Evolutionary conservation across 2,888 invertebrate species (phyloP).

Genomic region (Nebria salina): DNA sequence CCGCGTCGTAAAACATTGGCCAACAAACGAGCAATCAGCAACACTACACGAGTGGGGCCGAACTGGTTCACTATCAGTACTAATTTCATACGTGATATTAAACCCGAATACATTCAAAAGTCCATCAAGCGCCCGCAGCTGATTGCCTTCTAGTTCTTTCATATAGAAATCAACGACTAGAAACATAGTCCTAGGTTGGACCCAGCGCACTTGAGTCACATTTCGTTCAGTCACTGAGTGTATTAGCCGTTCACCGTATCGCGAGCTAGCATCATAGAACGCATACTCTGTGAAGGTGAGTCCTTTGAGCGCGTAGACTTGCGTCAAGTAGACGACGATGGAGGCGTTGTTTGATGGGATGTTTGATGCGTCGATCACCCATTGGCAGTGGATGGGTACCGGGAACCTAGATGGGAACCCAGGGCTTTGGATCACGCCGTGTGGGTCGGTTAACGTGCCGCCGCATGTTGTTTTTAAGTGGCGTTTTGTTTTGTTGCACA

Average conservation of each 20-base stretch:
- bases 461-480: slow-evolving; percentile 67
- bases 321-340: slow-evolving; percentile 88
- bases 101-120: slow-evolving; percentile 91
- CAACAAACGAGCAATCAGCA: slow-evolving; percentile 84
- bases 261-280: slow-evolving; percentile 75
- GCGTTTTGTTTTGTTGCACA: background rate
- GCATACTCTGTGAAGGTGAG: slow-evolving; percentile 80
- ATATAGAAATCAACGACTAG: slow-evolving; percentile 82
- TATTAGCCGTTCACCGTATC: slow-evolving; percentile 73
- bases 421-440: slow-evolving; percentile 83
- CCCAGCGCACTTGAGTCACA: slow-evolving; percentile 72
- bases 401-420: slow-evolving; percentile 84
- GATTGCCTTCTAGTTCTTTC: slow-evolving; percentile 79
- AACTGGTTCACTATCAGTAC: slow-evolving; percentile 64
- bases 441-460: slow-evolving; percentile 70
- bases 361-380: slow-evolving; percentile 84
- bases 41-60: slow-evolving; percentile 77
- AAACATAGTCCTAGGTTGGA: slow-evolving; percentile 75
- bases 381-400: slow-evolving; percentile 84
- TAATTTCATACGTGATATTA: slow-evolving; percentile 90
- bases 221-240: slow-evolving; percentile 79
- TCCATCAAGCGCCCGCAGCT: slow-evolving; percentile 82
- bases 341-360: slow-evolving; percentile 68
- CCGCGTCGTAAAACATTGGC: slow-evolving; percentile 78
- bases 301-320: slow-evolving; percentile 84